Evolutionary conservation across 1,140 invertebrate genomes (phyloP), one percentile per base, ranked within the genome.

Genomic region (Bombus terrestris): DNA sequence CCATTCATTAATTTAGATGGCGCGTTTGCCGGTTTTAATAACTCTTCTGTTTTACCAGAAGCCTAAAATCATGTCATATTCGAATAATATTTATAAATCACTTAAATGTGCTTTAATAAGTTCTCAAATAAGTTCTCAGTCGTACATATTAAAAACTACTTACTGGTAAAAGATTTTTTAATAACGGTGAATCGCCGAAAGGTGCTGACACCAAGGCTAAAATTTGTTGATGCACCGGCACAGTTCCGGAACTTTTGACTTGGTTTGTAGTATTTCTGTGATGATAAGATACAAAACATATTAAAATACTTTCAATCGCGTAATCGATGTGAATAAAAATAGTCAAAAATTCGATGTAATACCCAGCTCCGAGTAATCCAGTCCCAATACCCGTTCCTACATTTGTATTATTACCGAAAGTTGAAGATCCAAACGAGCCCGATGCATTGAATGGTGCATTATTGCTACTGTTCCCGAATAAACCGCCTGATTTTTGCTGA

Each of bases 151-250:
- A 6, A 22, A 32, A n/a, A 39, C 69, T 78, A 94, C 94, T 94
- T 94, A 96, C 96, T 68, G 96, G 96, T 76, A 97, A 95, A 2
- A 98, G 92, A 93, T 97, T 97, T 92, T 97, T 97, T 83, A 98
- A 96, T 15, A 98, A 95, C 13, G 97, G 97, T 68, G 97, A 97
- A 93, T 98, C 97, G n/a, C 97, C 97, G 90, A 97, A 98, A 5
- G 97, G 97, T 15, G 97, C 97, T 4, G 96, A 96, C 9, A 97
- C 96, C 15, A 98, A 95, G 15, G 97, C 96, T 71, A 97, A 92
- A 74, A 97, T 96, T 92, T 97, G 97, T 88, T 97, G 97, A 92
- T 96, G 96, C 12, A 97, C 95, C 25, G 93, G 95, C 87, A 95
- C 94, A 62, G 90, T 91, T n/a, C 90, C 89, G n/a, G 92, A 92